These are phyloP conservation scores for Phrixothrix hirtus DNA, from an alignment of 2,888 invertebrate genomes.

Conservation along the genomic window DNA sequence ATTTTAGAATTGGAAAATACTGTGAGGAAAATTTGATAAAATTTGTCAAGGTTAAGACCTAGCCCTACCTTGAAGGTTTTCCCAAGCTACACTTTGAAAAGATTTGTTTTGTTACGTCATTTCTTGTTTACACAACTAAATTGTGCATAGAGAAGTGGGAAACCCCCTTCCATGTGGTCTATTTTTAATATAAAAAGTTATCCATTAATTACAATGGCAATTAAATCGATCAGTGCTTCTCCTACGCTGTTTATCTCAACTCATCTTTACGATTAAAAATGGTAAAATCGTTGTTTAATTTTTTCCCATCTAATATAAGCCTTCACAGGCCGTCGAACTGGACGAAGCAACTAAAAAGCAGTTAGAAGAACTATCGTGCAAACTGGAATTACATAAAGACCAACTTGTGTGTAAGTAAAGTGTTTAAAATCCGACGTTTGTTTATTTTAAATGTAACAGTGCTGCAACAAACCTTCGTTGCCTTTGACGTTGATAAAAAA, in stretches of 20 bases:
- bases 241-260: neutral
- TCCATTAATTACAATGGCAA: conserved; percentile 26
- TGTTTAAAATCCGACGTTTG: neutral
- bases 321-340: neutral
- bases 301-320: too few species aligned
- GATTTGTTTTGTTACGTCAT: neutral
- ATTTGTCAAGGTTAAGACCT: too few species aligned
- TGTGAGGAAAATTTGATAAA: too few species aligned
- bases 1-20: too few species aligned
- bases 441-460: conserved; percentile 59
- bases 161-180: conserved; percentile 24
- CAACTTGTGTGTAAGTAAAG: conserved; percentile 50
- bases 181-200: conserved; percentile 29
- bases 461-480: conserved; percentile 86
- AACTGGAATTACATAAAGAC: conserved; percentile 42
- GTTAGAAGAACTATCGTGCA: conserved; percentile 17
- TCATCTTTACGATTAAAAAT: neutral
- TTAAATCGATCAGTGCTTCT: conserved; percentile 19
- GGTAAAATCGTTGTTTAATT: too few species aligned
- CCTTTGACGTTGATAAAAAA: conserved; percentile 86
- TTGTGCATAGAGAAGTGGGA: neutral
- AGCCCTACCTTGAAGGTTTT: too few species aligned
- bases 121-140: too few species aligned
- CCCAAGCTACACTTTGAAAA: too few species aligned
- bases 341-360: conserved; percentile 25